Conservation (phyloP, 1,140 invertebrate genomes). For the Stegodyphus dumicola region DNA sequence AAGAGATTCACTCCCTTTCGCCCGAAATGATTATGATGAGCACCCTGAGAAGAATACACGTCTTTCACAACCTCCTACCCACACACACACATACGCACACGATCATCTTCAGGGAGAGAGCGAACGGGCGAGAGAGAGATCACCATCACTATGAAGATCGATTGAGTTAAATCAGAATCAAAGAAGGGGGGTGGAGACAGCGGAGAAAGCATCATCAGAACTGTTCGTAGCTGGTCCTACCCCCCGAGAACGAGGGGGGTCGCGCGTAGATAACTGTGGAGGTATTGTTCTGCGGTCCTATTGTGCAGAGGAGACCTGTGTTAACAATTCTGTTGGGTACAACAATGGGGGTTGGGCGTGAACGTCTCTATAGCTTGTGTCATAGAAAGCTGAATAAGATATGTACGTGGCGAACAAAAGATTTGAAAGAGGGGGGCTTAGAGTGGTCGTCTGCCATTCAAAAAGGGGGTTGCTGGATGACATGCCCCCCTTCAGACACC, state of each 20-base stretch:
- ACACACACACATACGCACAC: not conserved
- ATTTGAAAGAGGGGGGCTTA: slow-evolving; percentile 25
- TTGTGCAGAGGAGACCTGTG: slow-evolving; percentile 45
- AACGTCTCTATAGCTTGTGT: slow-evolving; percentile 43
- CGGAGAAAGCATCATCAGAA: not conserved
- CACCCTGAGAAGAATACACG: not conserved
- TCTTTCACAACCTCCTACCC: not conserved
- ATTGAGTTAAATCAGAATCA: slow-evolving; percentile 53
- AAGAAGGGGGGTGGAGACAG: slow-evolving; percentile 2
- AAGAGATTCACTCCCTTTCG: slow-evolving; percentile 49
- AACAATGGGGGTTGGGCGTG: slow-evolving; percentile 47
- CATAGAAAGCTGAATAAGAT: slow-evolving; percentile 59
- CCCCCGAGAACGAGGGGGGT: not conserved
- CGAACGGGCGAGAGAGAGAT: slow-evolving; percentile 12
- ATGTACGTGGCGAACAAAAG: slow-evolving; percentile 53
- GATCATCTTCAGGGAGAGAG: slow-evolving; percentile 22
- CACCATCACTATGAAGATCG: slow-evolving; percentile 36
- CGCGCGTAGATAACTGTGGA: slow-evolving; percentile 46
- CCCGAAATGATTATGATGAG: slow-evolving; percentile 32
- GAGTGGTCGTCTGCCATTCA: slow-evolving; percentile 58
- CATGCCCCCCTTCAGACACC: slow-evolving; percentile 32
- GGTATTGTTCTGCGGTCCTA: slow-evolving; percentile 52
- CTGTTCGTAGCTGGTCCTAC: not conserved
- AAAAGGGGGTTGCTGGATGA: slow-evolving; percentile 31
- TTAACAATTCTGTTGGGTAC: slow-evolving; percentile 58